Base-by-base conservation (phyloP, 2,113 vertebrate genomes). In the Lampris incognitus region DNA sequence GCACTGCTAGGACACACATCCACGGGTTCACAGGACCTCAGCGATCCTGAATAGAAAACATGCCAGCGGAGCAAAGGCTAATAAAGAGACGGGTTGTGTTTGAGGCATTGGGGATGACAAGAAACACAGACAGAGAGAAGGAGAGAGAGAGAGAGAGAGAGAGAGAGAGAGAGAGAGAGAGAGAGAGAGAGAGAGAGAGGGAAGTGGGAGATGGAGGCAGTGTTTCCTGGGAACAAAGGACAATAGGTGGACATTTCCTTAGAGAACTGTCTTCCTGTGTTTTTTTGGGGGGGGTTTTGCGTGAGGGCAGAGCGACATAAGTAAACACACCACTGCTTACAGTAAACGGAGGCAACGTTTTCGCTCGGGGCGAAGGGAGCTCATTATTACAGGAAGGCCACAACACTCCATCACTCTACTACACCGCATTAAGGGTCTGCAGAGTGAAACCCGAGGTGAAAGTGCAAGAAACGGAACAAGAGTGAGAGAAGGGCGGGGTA, bases 311-410 rank as follows among this genome's bases (percentile, higher is more conserved):
- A 74, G 83, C 80, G 58, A 48, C 69, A 78, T 38, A 3, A 72
- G 85, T 79, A 88, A 87, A 91, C 86, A 89, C 82, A 49, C 59
- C 2, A 52, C 61, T 62, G 88, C 75, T 85, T 85, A 85, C 78
- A 79, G 85, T 89, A 85, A 88, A 90, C 84, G 76, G 10, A 66
- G 66, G 24, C 37, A 0, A 65, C 69, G 83, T 81, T 76, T 76
- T 81, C 58, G 70, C 79, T 6, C 44, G 58, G 69, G 70, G 81
- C 80, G 69, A 38, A 2, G 61, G 60, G 60, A 74, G 78, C 67
- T 82, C 13, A 50, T 81, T 76, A 81, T 83, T 82, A 79, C 11
- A 10, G 5, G 39, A 42, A 44, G 57, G 50, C 75, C 65, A 38
- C 39, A 67, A 68, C 52, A 56, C 70, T 78, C 66, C 66, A 4